These are phyloP conservation scores for Drosophila meridiana DNA, from an alignment of 2,888 invertebrate species.

Conservation along the genomic window DNA sequence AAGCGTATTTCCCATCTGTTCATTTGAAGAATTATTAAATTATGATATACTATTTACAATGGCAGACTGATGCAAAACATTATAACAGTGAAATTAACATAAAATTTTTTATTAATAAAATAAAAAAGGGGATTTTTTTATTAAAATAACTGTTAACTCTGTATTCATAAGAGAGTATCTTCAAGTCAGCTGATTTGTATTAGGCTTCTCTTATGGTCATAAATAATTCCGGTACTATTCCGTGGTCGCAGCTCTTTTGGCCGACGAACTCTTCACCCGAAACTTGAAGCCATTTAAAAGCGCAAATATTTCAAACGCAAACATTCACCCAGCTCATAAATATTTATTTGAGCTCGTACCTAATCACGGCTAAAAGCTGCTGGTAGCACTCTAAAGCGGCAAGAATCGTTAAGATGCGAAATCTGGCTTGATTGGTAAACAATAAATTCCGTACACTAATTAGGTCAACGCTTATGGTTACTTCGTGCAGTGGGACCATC, in stretches of 20 bases:
- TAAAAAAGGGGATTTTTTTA: too few species aligned
- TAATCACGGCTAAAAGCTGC: constrained; percentile 1
- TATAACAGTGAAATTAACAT: too few species aligned
- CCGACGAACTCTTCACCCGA: not conserved
- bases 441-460: constrained; percentile 13
- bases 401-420: not conserved
- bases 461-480: not conserved
- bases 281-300: not conserved
- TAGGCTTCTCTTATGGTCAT: constrained; percentile 15
- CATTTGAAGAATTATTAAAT: too few species aligned
- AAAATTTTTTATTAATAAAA: too few species aligned
- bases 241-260: not conserved
- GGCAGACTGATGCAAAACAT: too few species aligned
- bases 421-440: constrained; percentile 3
- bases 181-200: not conserved
- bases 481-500: not conserved
- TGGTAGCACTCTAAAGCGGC: not conserved
- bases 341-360: constrained; percentile 16
- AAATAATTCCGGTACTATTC: constrained; percentile 12
- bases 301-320: not conserved
- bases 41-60: too few species aligned
- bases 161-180: not conserved
- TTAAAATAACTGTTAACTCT: too few species aligned
- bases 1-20: too few species aligned
- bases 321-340: constrained; percentile 17